These are phyloP conservation scores for Takifugu ocellatus DNA, from an alignment of 2,797 vertebrate genomes.

Conservation along the genomic window DNA sequence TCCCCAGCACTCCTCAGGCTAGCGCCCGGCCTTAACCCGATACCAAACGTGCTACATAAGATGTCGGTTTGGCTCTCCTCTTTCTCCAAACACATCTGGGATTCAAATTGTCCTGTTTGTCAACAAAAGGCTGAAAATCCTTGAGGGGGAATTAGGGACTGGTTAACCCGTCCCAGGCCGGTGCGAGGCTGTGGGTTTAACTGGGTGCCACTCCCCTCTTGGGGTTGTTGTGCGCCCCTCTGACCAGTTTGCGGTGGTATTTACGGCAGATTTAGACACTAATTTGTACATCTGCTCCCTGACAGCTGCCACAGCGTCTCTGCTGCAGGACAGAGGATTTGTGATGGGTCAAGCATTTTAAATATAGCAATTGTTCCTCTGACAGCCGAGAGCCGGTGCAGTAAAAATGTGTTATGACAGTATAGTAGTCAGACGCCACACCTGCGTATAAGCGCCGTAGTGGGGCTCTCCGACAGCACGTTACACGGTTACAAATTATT, in stretches of 20 bases:
- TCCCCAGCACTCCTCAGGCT: slow-evolving; percentile 66
- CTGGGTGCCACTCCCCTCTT: slow-evolving; percentile 22
- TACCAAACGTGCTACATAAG: slow-evolving; percentile 66
- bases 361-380: slow-evolving; percentile 4
- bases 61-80: slow-evolving; percentile 16
- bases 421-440: background rate
- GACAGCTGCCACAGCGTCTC: slow-evolving; percentile 35
- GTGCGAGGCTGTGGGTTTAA: slow-evolving; percentile 31
- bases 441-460: background rate
- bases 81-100: slow-evolving; percentile 68
- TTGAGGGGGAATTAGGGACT: slow-evolving; percentile 36
- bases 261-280: slow-evolving; percentile 34
- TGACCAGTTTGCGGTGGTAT: slow-evolving; percentile 37
- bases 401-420: background rate
- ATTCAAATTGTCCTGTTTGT: slow-evolving; percentile 74
- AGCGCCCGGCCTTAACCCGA: slow-evolving; percentile 61
- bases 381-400: background rate
- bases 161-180: slow-evolving; percentile 44
- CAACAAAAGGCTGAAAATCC: slow-evolving; percentile 58
- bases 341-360: slow-evolving; percentile 6
- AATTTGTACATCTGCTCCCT: slow-evolving; percentile 33
- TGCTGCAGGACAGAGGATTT: slow-evolving; percentile 17
- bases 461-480: background rate
- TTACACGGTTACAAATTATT: background rate
- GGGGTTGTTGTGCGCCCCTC: slow-evolving; percentile 19